Percentiles rank a stretch among this genome's conserved stretches.
Conservation (phyloP, 2,888 invertebrate genomes). For the Sesia apiformis region DNA sequence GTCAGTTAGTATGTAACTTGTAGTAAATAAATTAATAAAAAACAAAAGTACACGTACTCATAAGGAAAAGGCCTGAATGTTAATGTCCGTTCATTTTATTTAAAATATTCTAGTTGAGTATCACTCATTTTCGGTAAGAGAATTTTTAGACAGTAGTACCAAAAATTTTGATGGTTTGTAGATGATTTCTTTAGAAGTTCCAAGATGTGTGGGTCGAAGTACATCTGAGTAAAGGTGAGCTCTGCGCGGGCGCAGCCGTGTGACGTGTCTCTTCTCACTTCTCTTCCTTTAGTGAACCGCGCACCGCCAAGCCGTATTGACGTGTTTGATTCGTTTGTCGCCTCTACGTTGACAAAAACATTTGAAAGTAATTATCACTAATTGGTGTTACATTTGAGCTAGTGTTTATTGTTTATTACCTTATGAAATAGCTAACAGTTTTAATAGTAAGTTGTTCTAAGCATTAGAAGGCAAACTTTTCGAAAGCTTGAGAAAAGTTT, state of each 20-base stretch:
- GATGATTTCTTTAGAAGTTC: constrained; percentile 20
- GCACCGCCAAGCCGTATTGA: constrained; percentile 33
- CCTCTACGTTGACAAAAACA: constrained; percentile 10
- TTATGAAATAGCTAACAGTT: not conserved
- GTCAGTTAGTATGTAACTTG: too few relatives aligned
- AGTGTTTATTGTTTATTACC: not conserved
- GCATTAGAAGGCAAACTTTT: constrained; percentile 14
- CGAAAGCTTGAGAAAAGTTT: constrained; percentile 29
- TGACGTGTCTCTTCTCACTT: constrained; percentile 60
- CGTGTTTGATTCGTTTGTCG: constrained; percentile 15
- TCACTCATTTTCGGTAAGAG: too few relatives aligned
- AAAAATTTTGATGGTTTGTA: too few relatives aligned
- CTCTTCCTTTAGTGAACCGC: constrained; percentile 59
- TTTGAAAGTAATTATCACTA: constrained; percentile 22
- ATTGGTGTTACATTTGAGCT: constrained; percentile 38
- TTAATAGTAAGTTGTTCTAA: not conserved
- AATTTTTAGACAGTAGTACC: too few relatives aligned
- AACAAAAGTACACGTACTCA: too few relatives aligned
- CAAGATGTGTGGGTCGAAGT: constrained; percentile 30
- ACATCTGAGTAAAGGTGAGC: constrained; percentile 61
- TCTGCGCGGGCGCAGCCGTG: constrained; percentile 59
- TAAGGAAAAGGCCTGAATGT: too few relatives aligned
- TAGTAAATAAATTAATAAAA: too few relatives aligned
- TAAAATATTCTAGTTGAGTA: too few relatives aligned
- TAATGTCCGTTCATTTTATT: too few relatives aligned